Evolutionary conservation across 1,140 invertebrate genomes (phyloP).

Genomic region (Charaxes varanes): DNA sequence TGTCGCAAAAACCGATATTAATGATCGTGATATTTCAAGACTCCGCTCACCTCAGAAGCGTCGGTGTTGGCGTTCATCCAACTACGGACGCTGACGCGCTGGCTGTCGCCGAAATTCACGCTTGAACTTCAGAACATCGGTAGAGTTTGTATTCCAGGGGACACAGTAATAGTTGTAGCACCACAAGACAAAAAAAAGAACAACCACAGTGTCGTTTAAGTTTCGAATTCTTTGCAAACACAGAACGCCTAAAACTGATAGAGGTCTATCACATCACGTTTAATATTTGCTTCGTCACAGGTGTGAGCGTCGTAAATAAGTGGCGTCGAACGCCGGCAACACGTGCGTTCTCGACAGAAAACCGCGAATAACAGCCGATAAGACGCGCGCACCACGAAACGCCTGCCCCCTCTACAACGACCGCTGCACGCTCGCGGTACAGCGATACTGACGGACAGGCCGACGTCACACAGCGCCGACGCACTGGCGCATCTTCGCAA

Average conservation of each 20-base stretch:
- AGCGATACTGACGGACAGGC: constrained; percentile 48
- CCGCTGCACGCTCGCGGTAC: constrained; percentile 52
- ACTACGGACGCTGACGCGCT: constrained; percentile 46
- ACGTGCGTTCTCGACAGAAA: constrained; percentile 58
- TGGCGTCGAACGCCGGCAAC: constrained; percentile 37
- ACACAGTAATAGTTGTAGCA: constrained; percentile 40
- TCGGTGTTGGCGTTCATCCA: constrained; percentile 67
- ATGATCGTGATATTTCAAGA: constrained; percentile 28
- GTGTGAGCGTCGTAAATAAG: constrained; percentile 44
- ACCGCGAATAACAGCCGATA: constrained; percentile 54
- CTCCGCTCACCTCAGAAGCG: constrained; percentile 58
- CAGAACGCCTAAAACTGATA: constrained; percentile 43
- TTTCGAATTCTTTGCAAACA: constrained; percentile 35
- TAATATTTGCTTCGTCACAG: constrained; percentile 58
- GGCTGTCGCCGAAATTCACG: constrained; percentile 54
- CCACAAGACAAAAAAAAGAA: constrained; percentile 27
- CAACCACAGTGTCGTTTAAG: constrained; percentile 29
- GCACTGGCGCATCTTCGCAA: constrained; percentile 41
- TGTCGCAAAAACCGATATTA: constrained; percentile 27
- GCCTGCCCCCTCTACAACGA: constrained; percentile 49
- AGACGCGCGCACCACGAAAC: constrained; percentile 26
- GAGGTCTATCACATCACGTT: constrained; percentile 61
- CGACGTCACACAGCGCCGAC: constrained; percentile 24
- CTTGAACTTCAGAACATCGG: constrained; percentile 34
- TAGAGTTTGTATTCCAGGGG: constrained; percentile 36